Conservation (phyloP, 2,888 invertebrate genomes). For the Nephrotoma appendiculata region DNA sequence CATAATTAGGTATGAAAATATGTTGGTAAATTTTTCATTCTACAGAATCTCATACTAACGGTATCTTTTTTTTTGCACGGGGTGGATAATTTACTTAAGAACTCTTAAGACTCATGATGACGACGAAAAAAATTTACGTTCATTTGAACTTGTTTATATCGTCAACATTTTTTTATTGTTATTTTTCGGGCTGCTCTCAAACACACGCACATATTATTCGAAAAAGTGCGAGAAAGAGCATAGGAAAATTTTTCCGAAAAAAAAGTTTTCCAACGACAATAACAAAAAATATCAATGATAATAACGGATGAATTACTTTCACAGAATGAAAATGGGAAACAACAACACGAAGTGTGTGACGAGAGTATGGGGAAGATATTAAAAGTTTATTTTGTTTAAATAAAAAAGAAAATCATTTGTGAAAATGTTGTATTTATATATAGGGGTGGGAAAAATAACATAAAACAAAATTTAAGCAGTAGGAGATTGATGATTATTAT, state of each 20-base stretch:
- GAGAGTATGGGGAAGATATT: not conserved
- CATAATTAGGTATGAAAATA: too few relatives aligned
- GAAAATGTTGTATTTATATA: not conserved
- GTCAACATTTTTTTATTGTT: not conserved
- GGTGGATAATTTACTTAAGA: not conserved
- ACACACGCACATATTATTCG: not conserved
- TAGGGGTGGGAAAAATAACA: not conserved
- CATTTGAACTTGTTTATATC: not conserved
- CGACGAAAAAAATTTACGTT: not conserved
- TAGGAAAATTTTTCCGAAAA: not conserved
- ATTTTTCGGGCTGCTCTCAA: not conserved
- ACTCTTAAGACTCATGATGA: not conserved
- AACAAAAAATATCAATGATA: not conserved
- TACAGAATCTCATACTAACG: not conserved
- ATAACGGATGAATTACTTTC: not conserved
- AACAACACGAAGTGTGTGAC: not conserved
- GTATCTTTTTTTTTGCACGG: not conserved
- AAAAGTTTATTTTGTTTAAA: not conserved
- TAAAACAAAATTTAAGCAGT: not conserved
- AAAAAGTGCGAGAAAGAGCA: not conserved
- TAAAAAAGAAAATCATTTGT: not conserved
- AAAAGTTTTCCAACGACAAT: not conserved
- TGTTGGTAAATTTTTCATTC: too few relatives aligned
- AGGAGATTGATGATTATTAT: not conserved
- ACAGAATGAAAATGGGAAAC: not conserved